Conservation (phyloP, 2,888 invertebrate species). For the Belgica antarctica region DNA sequence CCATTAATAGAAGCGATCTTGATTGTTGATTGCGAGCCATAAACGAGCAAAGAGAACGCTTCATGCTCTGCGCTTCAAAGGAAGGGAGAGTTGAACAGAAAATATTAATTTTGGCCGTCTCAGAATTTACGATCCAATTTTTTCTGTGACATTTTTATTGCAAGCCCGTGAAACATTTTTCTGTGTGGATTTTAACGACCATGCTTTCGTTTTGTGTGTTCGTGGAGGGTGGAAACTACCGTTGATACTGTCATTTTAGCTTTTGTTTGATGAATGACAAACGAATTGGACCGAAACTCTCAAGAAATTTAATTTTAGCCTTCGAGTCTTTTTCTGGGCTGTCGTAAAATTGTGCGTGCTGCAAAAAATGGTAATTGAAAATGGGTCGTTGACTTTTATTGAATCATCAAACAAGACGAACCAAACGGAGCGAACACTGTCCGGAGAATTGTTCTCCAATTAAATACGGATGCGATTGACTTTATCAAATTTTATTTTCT, state of each 20-base stretch:
- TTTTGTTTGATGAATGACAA: slow-evolving; percentile 6
- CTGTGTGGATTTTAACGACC: slow-evolving; percentile 23
- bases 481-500: too few species aligned
- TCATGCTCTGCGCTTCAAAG: not conserved
- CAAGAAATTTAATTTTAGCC: slow-evolving; percentile 19
- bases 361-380: slow-evolving; percentile 28
- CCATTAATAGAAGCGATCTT: slow-evolving; percentile 29
- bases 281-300: slow-evolving; percentile 11
- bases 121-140: slow-evolving; percentile 37
- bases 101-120: slow-evolving; percentile 34
- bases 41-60: not conserved
- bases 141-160: slow-evolving; percentile 39
- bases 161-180: slow-evolving; percentile 10
- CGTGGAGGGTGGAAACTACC: not conserved
- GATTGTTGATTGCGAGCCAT: slow-evolving; percentile 31
- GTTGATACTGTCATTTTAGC: not conserved
- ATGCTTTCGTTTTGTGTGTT: slow-evolving; percentile 19
- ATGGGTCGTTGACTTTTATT: slow-evolving; percentile 36
- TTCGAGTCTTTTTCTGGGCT: too few species aligned
- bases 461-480: too few species aligned
- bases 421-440: not conserved
- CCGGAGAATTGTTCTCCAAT: too few species aligned
- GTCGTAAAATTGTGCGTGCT: too few species aligned
- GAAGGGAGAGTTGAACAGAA: slow-evolving; percentile 3
- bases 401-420: slow-evolving; percentile 4